phyloP scores from a whole-genome alignment of 2,888 invertebrate species.

The Lycocerus yunnanus region DNA sequence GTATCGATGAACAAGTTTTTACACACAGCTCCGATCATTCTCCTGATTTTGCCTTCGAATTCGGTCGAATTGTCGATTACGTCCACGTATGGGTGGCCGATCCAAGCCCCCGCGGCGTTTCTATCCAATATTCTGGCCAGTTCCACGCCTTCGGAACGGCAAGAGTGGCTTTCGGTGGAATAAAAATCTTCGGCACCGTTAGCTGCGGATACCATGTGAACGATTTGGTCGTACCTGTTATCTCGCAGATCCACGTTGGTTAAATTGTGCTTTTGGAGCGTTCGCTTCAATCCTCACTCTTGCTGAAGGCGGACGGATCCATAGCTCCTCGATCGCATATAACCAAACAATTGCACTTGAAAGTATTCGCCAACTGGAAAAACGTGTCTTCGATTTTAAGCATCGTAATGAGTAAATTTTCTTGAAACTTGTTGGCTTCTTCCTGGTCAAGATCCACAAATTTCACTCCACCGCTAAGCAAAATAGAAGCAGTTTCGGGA shows the following conservation, averaged over 20 bases:
- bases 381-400: conserved; percentile 96
- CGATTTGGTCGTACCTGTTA: conserved; percentile 95
- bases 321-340: conserved; percentile 98
- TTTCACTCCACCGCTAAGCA: neutral
- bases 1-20: conserved; percentile 94
- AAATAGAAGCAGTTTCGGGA: neutral
- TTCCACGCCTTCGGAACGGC: conserved; percentile 90
- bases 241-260: conserved; percentile 90
- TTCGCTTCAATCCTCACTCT: conserved; percentile 87
- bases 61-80: conserved; percentile 97
- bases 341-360: conserved; percentile 88
- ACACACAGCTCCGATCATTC: conserved; percentile 91
- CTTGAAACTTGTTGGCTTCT: conserved; percentile 89
- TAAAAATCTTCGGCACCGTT: conserved; percentile 98
- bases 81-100: conserved; percentile 99
- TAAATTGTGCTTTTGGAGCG: conserved; percentile 84
- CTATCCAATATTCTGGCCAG: conserved; percentile 88
- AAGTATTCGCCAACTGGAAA: conserved; percentile 82
- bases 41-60: conserved; percentile 94
- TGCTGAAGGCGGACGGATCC: conserved; percentile 97
- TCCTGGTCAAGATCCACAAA: neutral
- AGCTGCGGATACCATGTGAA: conserved; percentile 97
- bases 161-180: conserved; percentile 92
- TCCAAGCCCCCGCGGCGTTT: conserved; percentile 95
- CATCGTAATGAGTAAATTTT: conserved; percentile 95